phyloP scores from a whole-genome alignment of 1,140 invertebrate species.

The Bradysia coprophila region DNA sequence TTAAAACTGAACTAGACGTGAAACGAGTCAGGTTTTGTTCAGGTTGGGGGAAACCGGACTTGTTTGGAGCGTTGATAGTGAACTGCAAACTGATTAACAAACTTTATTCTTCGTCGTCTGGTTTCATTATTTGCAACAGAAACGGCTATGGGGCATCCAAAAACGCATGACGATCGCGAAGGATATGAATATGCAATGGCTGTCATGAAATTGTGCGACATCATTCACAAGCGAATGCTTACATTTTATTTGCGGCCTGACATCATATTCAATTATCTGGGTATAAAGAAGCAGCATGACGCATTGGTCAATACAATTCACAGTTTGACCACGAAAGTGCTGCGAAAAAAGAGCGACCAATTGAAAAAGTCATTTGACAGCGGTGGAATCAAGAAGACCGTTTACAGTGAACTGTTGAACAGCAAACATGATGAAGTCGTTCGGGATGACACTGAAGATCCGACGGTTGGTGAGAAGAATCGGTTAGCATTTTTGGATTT shows the following conservation, averaged over 20 bases:
- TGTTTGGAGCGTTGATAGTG: too few species aligned
- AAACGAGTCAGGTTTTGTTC: too few species aligned
- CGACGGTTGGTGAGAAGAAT: constrained; percentile 47
- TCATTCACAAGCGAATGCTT: constrained; percentile 44
- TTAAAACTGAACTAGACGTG: too few species aligned
- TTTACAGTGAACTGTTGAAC: background rate
- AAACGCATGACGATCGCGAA: constrained; percentile 35
- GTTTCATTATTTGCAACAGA: too few species aligned
- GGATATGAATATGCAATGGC: constrained; percentile 52
- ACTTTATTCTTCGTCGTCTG: too few species aligned
- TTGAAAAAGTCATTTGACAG: background rate
- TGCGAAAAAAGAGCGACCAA: constrained; percentile 11
- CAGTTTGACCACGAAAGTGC: constrained; percentile 38
- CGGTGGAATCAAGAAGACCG: background rate
- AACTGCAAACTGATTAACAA: too few species aligned
- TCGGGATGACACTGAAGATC: constrained; percentile 19
- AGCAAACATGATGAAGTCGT: constrained; percentile 10
- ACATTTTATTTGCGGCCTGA: constrained; percentile 38
- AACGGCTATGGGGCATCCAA: constrained; percentile 52
- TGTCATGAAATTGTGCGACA: constrained; percentile 56
- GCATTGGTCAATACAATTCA: constrained; percentile 40
- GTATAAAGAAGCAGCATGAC: constrained; percentile 34
- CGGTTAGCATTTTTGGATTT: constrained; percentile 72
- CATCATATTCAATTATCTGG: constrained; percentile 35
- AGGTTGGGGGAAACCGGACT: too few species aligned